Evolutionary conservation across 2,113 vertebrate genomes (phyloP).

Genomic region (Clinocottus analis): DNA sequence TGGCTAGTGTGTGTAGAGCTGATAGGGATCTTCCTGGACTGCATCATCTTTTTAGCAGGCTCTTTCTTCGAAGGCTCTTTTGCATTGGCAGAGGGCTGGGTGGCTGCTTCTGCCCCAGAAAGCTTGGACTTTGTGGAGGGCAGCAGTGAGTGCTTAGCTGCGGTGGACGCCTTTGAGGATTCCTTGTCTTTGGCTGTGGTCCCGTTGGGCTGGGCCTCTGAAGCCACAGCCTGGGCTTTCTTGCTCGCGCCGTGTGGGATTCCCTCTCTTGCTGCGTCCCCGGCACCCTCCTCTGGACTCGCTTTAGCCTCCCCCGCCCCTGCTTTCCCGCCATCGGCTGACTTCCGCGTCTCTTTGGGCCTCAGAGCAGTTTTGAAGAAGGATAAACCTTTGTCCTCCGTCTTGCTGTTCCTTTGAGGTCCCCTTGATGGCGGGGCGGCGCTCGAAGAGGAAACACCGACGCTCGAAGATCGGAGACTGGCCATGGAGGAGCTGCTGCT

Average conservation of each 20-base stretch:
- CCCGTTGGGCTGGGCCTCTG: constrained; percentile 69
- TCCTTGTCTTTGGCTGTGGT: constrained; percentile 84
- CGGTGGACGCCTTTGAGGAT: constrained; percentile 80
- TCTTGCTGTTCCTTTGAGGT: constrained; percentile 90
- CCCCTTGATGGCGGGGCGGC: constrained; percentile 53
- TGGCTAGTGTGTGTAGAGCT: constrained; percentile 90
- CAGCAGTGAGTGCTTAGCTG: constrained; percentile 88
- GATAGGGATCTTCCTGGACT: constrained; percentile 89
- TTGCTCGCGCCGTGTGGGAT: constrained; percentile 55
- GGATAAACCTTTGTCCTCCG: constrained; percentile 94
- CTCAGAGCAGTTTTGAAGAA: constrained; percentile 96
- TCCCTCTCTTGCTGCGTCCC: constrained; percentile 55
- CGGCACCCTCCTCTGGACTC: constrained; percentile 66
- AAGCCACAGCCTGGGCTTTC: constrained; percentile 79
- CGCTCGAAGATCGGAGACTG: constrained; percentile 89
- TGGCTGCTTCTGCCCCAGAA: constrained; percentile 83
- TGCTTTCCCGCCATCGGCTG: constrained; percentile 87
- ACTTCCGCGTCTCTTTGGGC: constrained; percentile 92
- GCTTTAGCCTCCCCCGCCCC: constrained; percentile 77
- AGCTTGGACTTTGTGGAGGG: constrained; percentile 89
- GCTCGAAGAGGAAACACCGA: constrained; percentile 50
- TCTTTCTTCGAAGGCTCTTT: constrained; percentile 82
- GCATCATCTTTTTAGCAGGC: constrained; percentile 85
- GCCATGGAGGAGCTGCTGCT: constrained; percentile 92
- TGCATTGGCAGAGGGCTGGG: constrained; percentile 80